Percentiles rank a stretch among this genome's conserved stretches.
Evolutionary conservation across 2,113 vertebrate genomes (phyloP).

Genomic region (Eretmochelys imbricata): DNA sequence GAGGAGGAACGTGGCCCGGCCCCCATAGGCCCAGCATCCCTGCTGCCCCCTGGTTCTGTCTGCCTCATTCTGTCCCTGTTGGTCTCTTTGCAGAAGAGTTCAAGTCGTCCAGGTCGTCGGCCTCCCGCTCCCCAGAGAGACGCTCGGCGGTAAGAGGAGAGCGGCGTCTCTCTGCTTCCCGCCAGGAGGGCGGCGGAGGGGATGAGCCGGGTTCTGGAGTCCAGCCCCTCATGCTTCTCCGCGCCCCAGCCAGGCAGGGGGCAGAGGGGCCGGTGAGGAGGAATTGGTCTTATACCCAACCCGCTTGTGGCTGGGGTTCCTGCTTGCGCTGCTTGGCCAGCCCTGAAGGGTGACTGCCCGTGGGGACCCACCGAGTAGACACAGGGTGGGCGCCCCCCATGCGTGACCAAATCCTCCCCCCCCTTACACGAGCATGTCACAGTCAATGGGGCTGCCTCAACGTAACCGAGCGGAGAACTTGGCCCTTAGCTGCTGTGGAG

Average conservation of each 20-base stretch:
- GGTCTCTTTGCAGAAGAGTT: rapidly evolving
- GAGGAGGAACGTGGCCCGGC: background rate
- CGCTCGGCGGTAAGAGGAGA: rapidly evolving
- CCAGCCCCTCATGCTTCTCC: rapidly evolving
- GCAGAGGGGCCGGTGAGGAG: background rate
- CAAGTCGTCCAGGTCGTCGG: rapidly evolving
- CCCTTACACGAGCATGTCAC: too few species aligned
- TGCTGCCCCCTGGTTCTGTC: background rate
- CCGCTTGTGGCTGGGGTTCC: background rate
- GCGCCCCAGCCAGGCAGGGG: background rate
- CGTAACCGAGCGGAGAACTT: background rate
- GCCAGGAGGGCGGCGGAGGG: rapidly evolving
- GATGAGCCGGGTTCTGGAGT: background rate
- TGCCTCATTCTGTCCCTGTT: rapidly evolving
- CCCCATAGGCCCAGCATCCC: background rate
- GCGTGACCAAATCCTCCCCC: background rate
- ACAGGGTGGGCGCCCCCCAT: rapidly evolving
- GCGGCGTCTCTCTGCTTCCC: rapidly evolving
- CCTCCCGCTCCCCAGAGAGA: rapidly evolving
- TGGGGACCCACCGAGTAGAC: background rate
- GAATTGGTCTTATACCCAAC: background rate
- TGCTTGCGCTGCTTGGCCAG: background rate
- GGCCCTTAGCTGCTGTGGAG: background rate
- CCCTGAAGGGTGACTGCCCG: background rate
- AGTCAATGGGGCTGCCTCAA: background rate